These are phyloP conservation scores for Drosophila santomea DNA, from an alignment of 1,140 invertebrate genomes.

Conservation along the genomic window DNA sequence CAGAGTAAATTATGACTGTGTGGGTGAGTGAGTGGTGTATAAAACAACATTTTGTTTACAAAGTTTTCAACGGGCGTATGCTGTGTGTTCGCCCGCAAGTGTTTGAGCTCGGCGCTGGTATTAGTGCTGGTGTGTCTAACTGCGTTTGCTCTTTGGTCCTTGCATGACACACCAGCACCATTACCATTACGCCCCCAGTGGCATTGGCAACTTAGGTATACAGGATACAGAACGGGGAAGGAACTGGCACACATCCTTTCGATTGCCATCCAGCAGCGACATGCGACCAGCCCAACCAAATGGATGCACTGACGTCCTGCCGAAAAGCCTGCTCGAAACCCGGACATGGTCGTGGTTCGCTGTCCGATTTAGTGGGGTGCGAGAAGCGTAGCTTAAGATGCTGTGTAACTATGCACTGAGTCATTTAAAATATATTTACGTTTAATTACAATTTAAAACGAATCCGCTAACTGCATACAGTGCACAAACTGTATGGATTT, in stretches of 20 bases:
- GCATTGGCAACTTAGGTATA: slow-evolving; percentile 20
- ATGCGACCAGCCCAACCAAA: slow-evolving; percentile 40
- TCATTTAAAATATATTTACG: slow-evolving; percentile 33
- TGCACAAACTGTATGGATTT: not conserved
- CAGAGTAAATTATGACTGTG: slow-evolving; percentile 63
- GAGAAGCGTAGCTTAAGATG: slow-evolving; percentile 35
- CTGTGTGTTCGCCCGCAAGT: slow-evolving; percentile 17
- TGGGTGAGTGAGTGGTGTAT: slow-evolving; percentile 52
- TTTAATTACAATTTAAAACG: slow-evolving; percentile 38
- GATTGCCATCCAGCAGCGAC: slow-evolving; percentile 14
- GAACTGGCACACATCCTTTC: slow-evolving; percentile 26
- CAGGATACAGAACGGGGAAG: slow-evolving; percentile 22
- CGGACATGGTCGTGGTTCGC: slow-evolving; percentile 20
- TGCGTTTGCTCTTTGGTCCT: slow-evolving; percentile 67
- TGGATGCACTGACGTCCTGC: slow-evolving; percentile 40
- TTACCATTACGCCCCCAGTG: not conserved
- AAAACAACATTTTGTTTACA: slow-evolving; percentile 78
- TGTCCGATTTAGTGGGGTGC: slow-evolving; percentile 33
- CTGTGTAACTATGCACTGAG: slow-evolving; percentile 26
- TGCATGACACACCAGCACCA: slow-evolving; percentile 49
- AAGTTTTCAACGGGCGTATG: slow-evolving; percentile 62
- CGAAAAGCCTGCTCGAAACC: slow-evolving; percentile 5
- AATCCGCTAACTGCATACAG: slow-evolving; percentile 8
- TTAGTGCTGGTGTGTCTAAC: slow-evolving; percentile 47
- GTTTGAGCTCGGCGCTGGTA: slow-evolving; percentile 25